Percentiles rank a stretch among this genome's conserved stretches.
Evolutionary conservation across 2,888 invertebrate species (phyloP).

Genomic region (Polia nebulosa): DNA sequence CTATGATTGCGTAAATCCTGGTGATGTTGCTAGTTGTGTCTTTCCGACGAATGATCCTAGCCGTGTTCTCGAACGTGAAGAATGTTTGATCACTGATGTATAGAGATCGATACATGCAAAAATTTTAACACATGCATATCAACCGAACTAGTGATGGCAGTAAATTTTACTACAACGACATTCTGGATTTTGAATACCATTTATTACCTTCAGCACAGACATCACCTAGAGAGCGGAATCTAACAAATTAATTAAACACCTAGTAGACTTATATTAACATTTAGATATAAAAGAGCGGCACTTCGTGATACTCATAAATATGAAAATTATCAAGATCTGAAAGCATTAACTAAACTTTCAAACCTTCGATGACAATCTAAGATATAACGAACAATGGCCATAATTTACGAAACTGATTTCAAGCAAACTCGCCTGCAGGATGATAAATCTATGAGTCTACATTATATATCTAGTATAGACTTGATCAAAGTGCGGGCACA

Average conservation of each 20-base stretch:
- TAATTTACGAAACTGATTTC: conserved; percentile 40
- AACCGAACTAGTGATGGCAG: conserved; percentile 69
- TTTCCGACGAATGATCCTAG: conserved; percentile 69
- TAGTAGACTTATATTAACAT: conserved; percentile 59
- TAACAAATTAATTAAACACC: conserved; percentile 70
- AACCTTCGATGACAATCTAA: conserved; percentile 21
- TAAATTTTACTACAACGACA: conserved; percentile 73
- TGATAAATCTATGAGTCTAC: conserved; percentile 42
- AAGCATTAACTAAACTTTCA: conserved; percentile 1
- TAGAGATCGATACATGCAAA: conserved; percentile 79
- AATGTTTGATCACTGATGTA: conserved; percentile 68
- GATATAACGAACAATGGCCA: conserved; percentile 28
- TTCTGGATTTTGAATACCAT: conserved; percentile 61
- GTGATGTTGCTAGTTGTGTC: conserved; percentile 72
- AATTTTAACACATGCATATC: conserved; percentile 77
- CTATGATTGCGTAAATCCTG: conserved; percentile 70
- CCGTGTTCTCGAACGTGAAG: conserved; percentile 69
- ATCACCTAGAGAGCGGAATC: conserved; percentile 77
- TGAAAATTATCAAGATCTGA: neutral
- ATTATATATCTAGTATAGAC: conserved; percentile 45
- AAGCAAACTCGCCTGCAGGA: conserved; percentile 23
- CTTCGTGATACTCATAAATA: conserved; percentile 44
- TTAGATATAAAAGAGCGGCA: conserved; percentile 66
- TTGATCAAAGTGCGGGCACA: conserved; percentile 65
- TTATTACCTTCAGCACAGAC: conserved; percentile 76